Evolutionary conservation across 2,888 invertebrate genomes (phyloP).

Genomic region (Coelinius sp.): DNA sequence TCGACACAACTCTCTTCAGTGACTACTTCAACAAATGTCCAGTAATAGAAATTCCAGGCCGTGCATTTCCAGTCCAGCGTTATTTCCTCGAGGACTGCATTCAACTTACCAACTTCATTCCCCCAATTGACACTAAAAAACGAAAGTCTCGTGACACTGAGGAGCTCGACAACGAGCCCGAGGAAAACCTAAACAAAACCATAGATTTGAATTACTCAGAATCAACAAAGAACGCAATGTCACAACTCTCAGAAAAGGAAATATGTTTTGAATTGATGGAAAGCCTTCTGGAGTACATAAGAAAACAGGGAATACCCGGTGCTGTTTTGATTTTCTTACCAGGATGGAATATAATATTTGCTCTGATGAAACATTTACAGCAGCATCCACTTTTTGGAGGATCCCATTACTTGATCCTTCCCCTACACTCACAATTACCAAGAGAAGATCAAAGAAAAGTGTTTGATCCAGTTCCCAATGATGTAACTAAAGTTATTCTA

Average conservation of each 20-base stretch:
- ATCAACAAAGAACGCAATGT: constrained; percentile 80
- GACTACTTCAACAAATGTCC: constrained; percentile 93
- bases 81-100: constrained; percentile 96
- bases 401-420: constrained; percentile 83
- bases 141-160: constrained; percentile 73
- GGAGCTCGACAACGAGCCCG: constrained; percentile 72
- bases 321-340: constrained; percentile 95
- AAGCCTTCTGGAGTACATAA: constrained; percentile 79
- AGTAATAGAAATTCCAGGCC: constrained; percentile 91
- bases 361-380: constrained; percentile 88
- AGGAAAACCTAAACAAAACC: constrained; percentile 85
- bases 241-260: constrained; percentile 89
- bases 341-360: constrained; percentile 97
- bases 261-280: constrained; percentile 94
- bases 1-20: constrained; percentile 93
- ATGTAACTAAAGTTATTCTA: constrained; percentile 93
- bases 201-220: constrained; percentile 53
- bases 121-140: constrained; percentile 81
- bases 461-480: constrained; percentile 87
- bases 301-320: constrained; percentile 78
- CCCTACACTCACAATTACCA: constrained; percentile 97
- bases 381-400: constrained; percentile 80
- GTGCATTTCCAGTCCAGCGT: constrained; percentile 89
- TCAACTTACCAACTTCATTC: constrained; percentile 87
- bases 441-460: constrained; percentile 95